phyloP scores from a whole-genome alignment of 2,888 invertebrate genomes.

The Piscicola geometra region DNA sequence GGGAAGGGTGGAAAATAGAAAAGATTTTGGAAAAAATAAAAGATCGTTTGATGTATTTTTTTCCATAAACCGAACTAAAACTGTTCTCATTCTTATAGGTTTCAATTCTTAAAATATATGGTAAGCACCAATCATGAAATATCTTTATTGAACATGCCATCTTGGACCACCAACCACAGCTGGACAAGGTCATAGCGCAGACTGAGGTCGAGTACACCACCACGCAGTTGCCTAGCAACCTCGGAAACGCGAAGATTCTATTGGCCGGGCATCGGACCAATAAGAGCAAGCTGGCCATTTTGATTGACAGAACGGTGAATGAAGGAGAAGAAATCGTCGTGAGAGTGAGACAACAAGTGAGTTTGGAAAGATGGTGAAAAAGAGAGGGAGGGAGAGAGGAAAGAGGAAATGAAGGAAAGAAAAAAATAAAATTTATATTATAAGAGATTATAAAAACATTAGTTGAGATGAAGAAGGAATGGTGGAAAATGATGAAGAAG shows the following conservation, averaged over 20 bases:
- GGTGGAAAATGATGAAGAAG: too few species aligned
- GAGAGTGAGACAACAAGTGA: conserved; percentile 65
- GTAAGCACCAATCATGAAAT: background rate
- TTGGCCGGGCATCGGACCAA: conserved; percentile 65
- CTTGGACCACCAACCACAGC: conserved; percentile 53
- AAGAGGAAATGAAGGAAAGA: too few species aligned
- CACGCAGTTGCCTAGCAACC: conserved; percentile 56
- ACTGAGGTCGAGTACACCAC: conserved; percentile 59
- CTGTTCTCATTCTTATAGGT: background rate
- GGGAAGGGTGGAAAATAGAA: too few species aligned
- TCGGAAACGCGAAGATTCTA: conserved; percentile 60
- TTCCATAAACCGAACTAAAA: background rate
- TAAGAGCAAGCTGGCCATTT: conserved; percentile 63
- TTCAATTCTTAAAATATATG: background rate
- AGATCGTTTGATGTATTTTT: too few species aligned
- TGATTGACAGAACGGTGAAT: conserved; percentile 61
- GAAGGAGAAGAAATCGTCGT: conserved; percentile 68
- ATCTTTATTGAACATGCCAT: background rate
- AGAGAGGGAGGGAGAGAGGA: too few species aligned
- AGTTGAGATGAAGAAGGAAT: too few species aligned
- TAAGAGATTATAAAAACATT: too few species aligned
- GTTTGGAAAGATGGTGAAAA: conserved; percentile 14
- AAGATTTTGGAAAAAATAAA: too few species aligned
- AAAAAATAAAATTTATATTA: too few species aligned
- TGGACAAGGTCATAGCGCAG: conserved; percentile 64